Conservation (phyloP, 2,797 vertebrate species). For the Acipenser transmontanus region DNA sequence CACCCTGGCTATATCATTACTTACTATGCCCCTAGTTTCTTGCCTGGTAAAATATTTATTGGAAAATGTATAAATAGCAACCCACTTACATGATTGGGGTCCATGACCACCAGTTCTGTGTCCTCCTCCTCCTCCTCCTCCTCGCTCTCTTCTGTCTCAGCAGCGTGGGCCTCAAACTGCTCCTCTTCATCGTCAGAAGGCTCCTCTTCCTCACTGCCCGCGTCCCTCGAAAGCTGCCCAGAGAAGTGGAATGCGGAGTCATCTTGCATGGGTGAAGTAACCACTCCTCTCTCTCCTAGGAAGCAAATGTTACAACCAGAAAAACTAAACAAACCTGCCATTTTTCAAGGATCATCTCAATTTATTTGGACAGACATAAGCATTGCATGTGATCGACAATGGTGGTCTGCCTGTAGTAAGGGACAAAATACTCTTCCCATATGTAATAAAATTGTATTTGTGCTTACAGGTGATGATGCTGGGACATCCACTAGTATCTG, state of each 20-base stretch:
- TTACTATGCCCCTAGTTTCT: not conserved
- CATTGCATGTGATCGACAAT: no score
- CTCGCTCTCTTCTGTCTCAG: constrained; percentile 7
- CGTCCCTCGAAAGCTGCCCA: not conserved
- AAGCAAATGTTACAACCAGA: not conserved
- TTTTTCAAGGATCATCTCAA: not conserved
- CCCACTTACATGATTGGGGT: constrained; percentile 77
- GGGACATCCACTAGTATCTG: no score
- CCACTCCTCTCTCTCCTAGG: constrained; percentile 24
- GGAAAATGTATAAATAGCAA: not conserved
- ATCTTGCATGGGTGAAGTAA: constrained; percentile 13
- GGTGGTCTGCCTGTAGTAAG: no score
- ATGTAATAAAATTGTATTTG: no score
- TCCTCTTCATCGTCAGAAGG: accelerated
- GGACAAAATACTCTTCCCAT: no score
- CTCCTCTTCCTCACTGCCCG: constrained; percentile 24
- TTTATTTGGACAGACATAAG: no score
- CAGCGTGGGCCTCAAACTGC: not conserved
- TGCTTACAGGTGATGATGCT: no score
- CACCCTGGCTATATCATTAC: no score
- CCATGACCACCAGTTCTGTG: constrained; percentile 64
- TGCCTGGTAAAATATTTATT: not conserved
- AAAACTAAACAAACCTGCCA: not conserved
- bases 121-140: constrained; percentile 27
- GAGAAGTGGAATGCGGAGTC: constrained; percentile 20